A percentile compares a stretch with the other conserved stretches of the same genome.
phyloP scores from a whole-genome alignment of 2,797 vertebrate species.

The Pristis pectinata region DNA sequence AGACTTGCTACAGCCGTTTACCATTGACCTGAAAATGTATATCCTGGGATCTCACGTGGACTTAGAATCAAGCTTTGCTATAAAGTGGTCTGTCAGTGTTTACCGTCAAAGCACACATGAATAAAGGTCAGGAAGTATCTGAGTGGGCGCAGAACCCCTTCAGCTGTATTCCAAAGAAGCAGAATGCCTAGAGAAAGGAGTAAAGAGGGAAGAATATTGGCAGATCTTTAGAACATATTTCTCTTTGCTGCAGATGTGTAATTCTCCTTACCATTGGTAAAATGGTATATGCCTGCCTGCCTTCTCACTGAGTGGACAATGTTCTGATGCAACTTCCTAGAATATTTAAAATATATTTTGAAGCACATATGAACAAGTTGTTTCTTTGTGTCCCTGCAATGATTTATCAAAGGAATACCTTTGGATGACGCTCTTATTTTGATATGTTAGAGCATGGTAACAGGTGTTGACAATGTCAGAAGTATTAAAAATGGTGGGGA shows the following conservation, averaged over 20 bases:
- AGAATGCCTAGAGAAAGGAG: background rate
- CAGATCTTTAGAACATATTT: background rate
- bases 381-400: background rate
- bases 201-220: background rate
- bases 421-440: background rate
- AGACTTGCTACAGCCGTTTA: background rate
- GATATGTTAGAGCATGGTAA: background rate
- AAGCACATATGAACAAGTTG: background rate
- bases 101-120: background rate
- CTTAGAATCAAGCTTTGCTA: background rate
- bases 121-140: background rate
- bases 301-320: background rate
- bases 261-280: background rate
- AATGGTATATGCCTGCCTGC: background rate
- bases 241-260: background rate
- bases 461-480: background rate
- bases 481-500: background rate
- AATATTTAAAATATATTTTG: background rate
- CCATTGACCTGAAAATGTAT: background rate
- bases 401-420: background rate
- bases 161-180: background rate
- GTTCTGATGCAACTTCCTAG: background rate
- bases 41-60: background rate
- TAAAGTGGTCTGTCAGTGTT: background rate
- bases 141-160: background rate